Percentiles rank a stretch among this genome's conserved stretches.
Evolutionary conservation across 1,140 invertebrate species (phyloP).

Genomic region (Colletes gigas): DNA sequence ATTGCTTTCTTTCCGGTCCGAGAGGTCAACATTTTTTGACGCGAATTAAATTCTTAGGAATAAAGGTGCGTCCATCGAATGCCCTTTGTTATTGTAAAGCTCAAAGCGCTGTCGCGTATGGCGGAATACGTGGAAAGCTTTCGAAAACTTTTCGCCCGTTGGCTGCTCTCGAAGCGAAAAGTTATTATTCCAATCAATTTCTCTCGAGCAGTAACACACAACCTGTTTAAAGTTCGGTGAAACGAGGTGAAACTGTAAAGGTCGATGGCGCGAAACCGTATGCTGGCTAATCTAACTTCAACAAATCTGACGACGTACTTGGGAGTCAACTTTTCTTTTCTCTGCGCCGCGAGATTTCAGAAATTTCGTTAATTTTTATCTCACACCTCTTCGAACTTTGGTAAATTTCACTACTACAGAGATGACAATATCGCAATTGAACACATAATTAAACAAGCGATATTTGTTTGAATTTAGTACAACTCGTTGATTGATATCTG

Average conservation of each 20-base stretch:
- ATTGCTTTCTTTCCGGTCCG: background rate
- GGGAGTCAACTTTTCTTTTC: background rate
- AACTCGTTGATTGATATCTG: too few relatives aligned
- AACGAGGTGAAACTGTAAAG: constrained; percentile 45
- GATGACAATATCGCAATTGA: too few relatives aligned
- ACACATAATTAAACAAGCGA: too few relatives aligned
- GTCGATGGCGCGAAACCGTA: constrained; percentile 28
- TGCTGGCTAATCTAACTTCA: constrained; percentile 33
- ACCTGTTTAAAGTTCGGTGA: constrained; percentile 51
- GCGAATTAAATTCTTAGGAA: constrained; percentile 25
- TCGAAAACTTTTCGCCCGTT: constrained; percentile 39
- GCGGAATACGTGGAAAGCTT: constrained; percentile 45
- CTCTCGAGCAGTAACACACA: constrained; percentile 40
- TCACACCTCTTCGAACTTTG: background rate
- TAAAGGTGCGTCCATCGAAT: constrained; percentile 24
- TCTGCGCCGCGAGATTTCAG: background rate
- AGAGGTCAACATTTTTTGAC: background rate
- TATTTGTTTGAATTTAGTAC: too few relatives aligned
- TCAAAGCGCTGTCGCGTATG: constrained; percentile 11
- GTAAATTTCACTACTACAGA: background rate
- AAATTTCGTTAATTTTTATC: background rate
- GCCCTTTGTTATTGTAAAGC: constrained; percentile 26
- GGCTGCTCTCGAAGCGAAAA: constrained; percentile 34
- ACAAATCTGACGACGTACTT: constrained; percentile 24
- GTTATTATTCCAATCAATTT: constrained; percentile 60